Percentiles rank a stretch among this genome's conserved stretches.
Conservation (phyloP, 2,797 vertebrate genomes). For the Fistularia tabacaria region DNA sequence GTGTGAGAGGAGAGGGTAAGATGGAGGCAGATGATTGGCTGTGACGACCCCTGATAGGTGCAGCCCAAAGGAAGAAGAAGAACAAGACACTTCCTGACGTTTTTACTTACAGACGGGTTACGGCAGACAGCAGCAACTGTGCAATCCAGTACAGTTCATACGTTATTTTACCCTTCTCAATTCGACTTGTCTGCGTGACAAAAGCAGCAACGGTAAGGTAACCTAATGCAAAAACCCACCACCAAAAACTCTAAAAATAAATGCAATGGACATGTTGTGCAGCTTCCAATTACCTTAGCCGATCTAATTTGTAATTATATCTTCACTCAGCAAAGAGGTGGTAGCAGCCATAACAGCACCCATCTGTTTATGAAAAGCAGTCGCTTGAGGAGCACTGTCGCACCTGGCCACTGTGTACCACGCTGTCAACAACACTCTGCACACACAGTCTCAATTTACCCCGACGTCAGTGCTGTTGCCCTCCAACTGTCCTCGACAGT, state of each 20-base stretch:
- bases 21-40: too few relatives aligned
- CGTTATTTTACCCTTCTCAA: too few relatives aligned
- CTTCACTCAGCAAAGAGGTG: slow-evolving; percentile 59
- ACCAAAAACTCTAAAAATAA: slow-evolving; percentile 20
- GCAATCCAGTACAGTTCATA: too few relatives aligned
- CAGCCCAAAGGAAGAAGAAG: too few relatives aligned
- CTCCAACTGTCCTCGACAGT: slow-evolving; percentile 52
- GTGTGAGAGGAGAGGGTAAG: too few relatives aligned
- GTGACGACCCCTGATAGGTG: too few relatives aligned
- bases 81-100: too few relatives aligned
- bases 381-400: slow-evolving; percentile 47
- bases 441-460: slow-evolving; percentile 55
- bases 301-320: slow-evolving; percentile 68
- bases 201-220: too few relatives aligned
- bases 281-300: slow-evolving; percentile 52
- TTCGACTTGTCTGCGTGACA: too few relatives aligned
- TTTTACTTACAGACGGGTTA: too few relatives aligned
- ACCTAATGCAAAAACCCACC: slow-evolving; percentile 11
- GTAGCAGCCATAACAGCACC: slow-evolving; percentile 54
- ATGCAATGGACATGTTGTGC: slow-evolving; percentile 38
- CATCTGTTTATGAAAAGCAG: slow-evolving; percentile 70
- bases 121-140: too few relatives aligned
- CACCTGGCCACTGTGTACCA: slow-evolving; percentile 65
- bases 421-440: slow-evolving; percentile 56
- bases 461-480: slow-evolving; percentile 44